phyloP scores from a whole-genome alignment of 1,140 invertebrate genomes.

The Calliopsis andreniformis region DNA sequence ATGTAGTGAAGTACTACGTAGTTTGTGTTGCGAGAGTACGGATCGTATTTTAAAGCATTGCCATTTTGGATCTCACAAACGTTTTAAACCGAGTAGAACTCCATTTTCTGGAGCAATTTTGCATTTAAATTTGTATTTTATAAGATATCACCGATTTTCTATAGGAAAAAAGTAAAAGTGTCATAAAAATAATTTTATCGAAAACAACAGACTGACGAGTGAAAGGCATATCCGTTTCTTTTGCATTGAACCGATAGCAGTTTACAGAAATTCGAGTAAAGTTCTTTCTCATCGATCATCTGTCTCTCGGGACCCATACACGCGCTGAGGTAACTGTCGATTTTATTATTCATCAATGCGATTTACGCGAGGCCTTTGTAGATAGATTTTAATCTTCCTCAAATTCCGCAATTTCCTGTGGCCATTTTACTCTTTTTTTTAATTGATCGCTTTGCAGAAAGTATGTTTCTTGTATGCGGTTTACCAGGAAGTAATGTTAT shows the following conservation, averaged over 20 bases:
- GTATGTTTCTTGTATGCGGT: constrained; percentile 9
- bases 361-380: constrained; percentile 58
- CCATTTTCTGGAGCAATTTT: background rate
- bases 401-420: constrained; percentile 45
- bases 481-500: constrained; percentile 19
- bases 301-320: constrained; percentile 14
- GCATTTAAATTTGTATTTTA: constrained; percentile 5
- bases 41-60: constrained; percentile 8
- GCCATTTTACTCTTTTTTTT: constrained; percentile 33
- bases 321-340: constrained; percentile 9
- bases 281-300: constrained; percentile 26
- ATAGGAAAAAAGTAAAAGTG: constrained; percentile 19
- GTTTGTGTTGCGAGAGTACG: constrained; percentile 10
- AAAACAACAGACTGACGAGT: constrained; percentile 33
- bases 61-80: constrained; percentile 28
- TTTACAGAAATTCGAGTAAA: constrained; percentile 5
- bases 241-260: constrained; percentile 20
- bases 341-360: constrained; percentile 23
- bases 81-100: background rate
- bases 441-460: constrained; percentile 20
- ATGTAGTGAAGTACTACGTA: constrained; percentile 25
- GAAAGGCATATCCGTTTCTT: constrained; percentile 12
- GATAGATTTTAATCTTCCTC: constrained; percentile 59
- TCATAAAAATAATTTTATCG: constrained; percentile 21
- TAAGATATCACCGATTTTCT: constrained; percentile 15